phyloP scores from a whole-genome alignment of 2,797 vertebrate genomes.

The Hirundo rustica region DNA sequence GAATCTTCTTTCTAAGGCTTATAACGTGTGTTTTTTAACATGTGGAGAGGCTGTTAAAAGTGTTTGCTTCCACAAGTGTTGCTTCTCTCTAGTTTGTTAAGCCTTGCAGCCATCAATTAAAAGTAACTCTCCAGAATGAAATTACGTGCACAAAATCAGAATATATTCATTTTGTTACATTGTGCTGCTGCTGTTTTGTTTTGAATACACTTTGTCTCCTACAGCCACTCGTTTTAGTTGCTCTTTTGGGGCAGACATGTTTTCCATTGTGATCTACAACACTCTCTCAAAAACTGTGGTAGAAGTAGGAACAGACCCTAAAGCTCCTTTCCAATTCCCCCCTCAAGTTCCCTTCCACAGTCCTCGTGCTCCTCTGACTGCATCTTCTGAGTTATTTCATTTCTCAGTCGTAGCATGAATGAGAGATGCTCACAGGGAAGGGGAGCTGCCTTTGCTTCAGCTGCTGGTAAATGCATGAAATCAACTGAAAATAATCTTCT shows the following conservation, averaged over 20 bases:
- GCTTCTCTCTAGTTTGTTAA: background rate
- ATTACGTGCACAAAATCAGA: background rate
- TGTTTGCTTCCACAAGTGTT: background rate
- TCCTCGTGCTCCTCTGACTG: background rate
- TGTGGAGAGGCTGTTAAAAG: background rate
- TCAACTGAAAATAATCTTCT: background rate
- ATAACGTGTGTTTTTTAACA: rapidly evolving
- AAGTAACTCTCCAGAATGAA: background rate
- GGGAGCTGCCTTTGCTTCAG: background rate
- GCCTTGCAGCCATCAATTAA: background rate
- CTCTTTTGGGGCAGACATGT: background rate
- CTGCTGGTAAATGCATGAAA: background rate
- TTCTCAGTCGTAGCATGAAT: background rate
- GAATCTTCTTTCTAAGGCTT: background rate
- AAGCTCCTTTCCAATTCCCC: background rate
- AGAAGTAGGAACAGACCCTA: background rate
- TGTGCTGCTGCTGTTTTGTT: background rate
- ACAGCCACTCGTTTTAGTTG: background rate
- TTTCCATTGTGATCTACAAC: background rate
- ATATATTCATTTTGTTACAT: background rate
- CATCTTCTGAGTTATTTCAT: background rate
- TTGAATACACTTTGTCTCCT: background rate
- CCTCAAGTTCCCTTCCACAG: background rate
- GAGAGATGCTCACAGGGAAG: background rate
- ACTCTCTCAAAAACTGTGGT: background rate